Base-by-base conservation (phyloP, 2,888 invertebrate genomes). In the Volucella zonaria region DNA sequence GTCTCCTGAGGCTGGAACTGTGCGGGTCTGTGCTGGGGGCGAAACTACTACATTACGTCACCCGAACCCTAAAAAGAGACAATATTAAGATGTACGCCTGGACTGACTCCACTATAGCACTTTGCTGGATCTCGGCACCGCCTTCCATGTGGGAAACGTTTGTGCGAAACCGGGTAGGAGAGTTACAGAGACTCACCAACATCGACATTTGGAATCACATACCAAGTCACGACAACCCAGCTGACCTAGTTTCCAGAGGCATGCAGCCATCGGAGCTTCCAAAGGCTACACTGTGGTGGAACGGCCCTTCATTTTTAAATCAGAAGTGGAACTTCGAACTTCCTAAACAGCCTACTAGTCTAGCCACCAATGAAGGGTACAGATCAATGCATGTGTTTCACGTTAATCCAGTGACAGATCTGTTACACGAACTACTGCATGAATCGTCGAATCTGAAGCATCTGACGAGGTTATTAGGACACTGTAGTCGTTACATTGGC, bases 101-200 rank as follows among this genome's bases (percentile, higher is more conserved):
- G 18, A 18, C 18, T 18, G 18, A 18, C 18, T 18, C 18, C 18
- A 18, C 18, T 1, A 18, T 18, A 18, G 18, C 18, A 18, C 18
- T 18, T 18, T 18, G 18, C 18, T 18, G 18, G 18, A 56, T 87
- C 11, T 54, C 10, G 3, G 47, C 38, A 1, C 70, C 82, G 6
- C 76, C 81, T 6, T 78, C 74, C 1, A 62, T n/a, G n/a, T n/a
- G n/a, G n/a, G n/a, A n/a, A n/a, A 62, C 14, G 74, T 86, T 18
- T 18, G 18, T 18, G 18, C 15, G 75, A 14, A 86, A 86, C 59
- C 61, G 86, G 23, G 76, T 82, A 11, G 62, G 47, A 11, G 47
- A 70, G 38, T 58, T 70, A 0, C 56, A 47, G 12, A 31, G 47
- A 6, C 11, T 58, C 3, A 58, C 58, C 2, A 12, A 12, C 1